Evolutionary conservation across 2,888 invertebrate genomes (phyloP), one percentile per base, ranked within the genome.

Genomic region (Amiota communis): DNA sequence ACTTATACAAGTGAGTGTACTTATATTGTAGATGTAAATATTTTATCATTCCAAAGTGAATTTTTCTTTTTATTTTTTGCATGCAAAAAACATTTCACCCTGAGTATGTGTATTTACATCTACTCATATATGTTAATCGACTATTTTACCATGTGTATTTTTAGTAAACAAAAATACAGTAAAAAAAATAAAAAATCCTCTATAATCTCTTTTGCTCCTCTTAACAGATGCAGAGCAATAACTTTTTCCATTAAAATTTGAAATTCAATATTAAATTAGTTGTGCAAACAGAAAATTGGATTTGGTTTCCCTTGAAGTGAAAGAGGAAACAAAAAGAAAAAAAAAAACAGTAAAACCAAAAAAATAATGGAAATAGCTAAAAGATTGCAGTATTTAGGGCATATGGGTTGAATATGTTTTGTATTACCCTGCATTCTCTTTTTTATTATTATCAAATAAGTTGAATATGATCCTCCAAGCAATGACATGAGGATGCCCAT

Each of bases 221-320:
- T 65, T 57, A 53, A 53, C 3, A 15, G n/a, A 9, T 15, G n/a
- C 46, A 13, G 63, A 63, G 49, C 65, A 49, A 65, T 65, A 68
- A 68, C 67, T 68, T 68, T 68, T 68, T 68, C 67, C 67, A 68
- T 72, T 72, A 64, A 70, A 73, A 70, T 73, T 65, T 68, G 23
- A 63, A 69, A 71, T 68, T 56, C 64, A 57, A 74, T 69, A 65
- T 71, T 69, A 56, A 74, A 71, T 68, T 71, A 56, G 57, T 74
- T 71, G 71, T 61, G 71, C 63, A 72, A 74, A 49, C 51, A 53
- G 56, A 49, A 71, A 71, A 68, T 68, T 68, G 59, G 46, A 61
- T 46, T 20, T 15, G 15, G 48, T 48, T 15, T n/a, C 47, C n/a
- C n/a, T 13, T 63, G 36, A 36, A 12, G n/a, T 17, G 47, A 17